These are phyloP conservation scores for Nothocercus nigrocapillus DNA, from an alignment of 2,113 vertebrate species.

Conservation along the genomic window DNA sequence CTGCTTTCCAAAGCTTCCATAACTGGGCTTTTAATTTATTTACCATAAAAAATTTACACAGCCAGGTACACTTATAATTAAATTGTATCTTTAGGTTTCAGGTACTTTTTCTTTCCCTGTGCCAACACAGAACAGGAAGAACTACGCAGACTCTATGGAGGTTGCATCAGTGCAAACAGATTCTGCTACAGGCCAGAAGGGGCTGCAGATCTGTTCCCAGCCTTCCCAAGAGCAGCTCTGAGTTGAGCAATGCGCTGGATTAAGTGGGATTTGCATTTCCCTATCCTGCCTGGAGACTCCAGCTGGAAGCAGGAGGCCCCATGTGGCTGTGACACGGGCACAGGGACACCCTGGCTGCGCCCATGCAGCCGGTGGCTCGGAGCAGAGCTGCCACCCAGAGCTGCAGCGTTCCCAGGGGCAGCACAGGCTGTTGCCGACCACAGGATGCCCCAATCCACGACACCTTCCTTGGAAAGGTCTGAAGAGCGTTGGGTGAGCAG, in stretches of 20 bases:
- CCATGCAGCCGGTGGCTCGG: too few relatives aligned
- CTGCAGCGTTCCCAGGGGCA: too few relatives aligned
- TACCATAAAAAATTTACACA: slow-evolving; percentile 55
- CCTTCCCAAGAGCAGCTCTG: not conserved
- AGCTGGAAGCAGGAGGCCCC: not conserved
- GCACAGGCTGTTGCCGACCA: too few relatives aligned
- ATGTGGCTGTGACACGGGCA: accelerated
- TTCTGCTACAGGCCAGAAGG: not conserved
- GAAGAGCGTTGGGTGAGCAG: too few relatives aligned
- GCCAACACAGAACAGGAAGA: not conserved
- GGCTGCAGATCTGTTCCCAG: accelerated
- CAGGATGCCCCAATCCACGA: not conserved
- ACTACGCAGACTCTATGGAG: not conserved
- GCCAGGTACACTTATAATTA: slow-evolving; percentile 21
- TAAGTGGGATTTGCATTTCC: not conserved
- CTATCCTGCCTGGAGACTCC: accelerated
- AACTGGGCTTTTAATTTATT: slow-evolving; percentile 62
- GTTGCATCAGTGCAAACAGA: not conserved
- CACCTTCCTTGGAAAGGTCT: too few relatives aligned
- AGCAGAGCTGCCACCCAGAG: too few relatives aligned
- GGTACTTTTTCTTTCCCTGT: not conserved
- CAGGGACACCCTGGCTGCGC: not conserved
- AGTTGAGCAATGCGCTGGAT: accelerated
- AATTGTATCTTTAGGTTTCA: not conserved
- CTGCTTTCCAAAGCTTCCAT: slow-evolving; percentile 10